Base-by-base conservation (phyloP, 2,888 invertebrate genomes). In the Periphyllus acericola region DNA sequence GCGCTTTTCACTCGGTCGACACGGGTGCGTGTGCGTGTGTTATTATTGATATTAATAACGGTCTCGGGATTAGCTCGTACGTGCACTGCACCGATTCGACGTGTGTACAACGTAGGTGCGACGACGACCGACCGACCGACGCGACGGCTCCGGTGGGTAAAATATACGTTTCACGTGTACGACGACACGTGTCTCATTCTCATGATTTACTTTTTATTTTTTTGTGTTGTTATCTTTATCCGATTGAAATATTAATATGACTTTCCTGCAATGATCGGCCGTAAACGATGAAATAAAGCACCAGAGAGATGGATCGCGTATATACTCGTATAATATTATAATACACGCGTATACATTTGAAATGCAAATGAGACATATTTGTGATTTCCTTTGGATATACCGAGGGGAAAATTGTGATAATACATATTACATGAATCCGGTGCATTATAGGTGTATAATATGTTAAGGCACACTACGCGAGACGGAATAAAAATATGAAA, bases 381-480 rank as follows among this genome's bases (percentile, higher is more conserved):
- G 75, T 83, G 84, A 85, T 85, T 85, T 78, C 68, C 68, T 76
- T 85, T 68, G 76, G 76, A 85, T 68, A 84, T 60, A 36, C 14
- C 19, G n/a, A n/a, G 14, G 66, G 75, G 40, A 25, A 32, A 76
- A 76, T 84, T 17, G 66, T 76, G 21, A 76, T 66, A 66, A 84
- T 83, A 83, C n/a, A 82, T 71, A 74, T 83, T 76, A 76, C 68
- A 29, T 81, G 81, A 68, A 71, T 81, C 68, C 66, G 29, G 40
- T 32, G 68, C 46, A 25, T n/a, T 32, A 68, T 66, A n/a, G 72
- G 25, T 11, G 19, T 17, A 9, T 25, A 29, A 40, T 68, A 40
- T 81, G 6, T 60, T 19, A 9, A 11, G 32, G 46, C 11, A 46
- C 32, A n/a, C n/a, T n/a, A n/a, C 0, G 32, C 32, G 21, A 0